These are phyloP conservation scores for Ctenosaura bakeri DNA, from an alignment of 2,797 vertebrate species.

Conservation along the genomic window DNA sequence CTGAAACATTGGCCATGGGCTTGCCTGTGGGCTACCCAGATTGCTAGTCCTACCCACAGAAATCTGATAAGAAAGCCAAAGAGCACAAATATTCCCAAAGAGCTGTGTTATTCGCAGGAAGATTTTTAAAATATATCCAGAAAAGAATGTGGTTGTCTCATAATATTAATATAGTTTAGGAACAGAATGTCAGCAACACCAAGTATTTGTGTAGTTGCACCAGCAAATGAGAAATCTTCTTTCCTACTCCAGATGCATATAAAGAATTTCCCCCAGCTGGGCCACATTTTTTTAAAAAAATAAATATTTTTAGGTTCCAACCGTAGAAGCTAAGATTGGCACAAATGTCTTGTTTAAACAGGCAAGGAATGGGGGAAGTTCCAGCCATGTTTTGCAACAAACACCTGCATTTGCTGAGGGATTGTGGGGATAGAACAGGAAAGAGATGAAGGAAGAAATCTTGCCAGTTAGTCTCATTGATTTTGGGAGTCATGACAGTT, in stretches of 20 bases:
- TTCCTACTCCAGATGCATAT: conserved; percentile 43
- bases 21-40: background rate
- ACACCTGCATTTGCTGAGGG: conserved; percentile 65
- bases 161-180: conserved; percentile 28
- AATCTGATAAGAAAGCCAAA: background rate
- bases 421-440: conserved; percentile 51
- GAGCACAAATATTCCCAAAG: conserved; percentile 62
- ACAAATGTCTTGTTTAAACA: conserved; percentile 25
- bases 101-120: conserved; percentile 27
- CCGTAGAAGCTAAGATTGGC: conserved; percentile 49
- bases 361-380: conserved; percentile 58
- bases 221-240: conserved; percentile 55
- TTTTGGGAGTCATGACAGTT: conserved; percentile 67
- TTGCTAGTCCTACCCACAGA: background rate
- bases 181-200: conserved; percentile 39
- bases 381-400: conserved; percentile 63
- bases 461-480: conserved; percentile 46
- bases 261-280: conserved; percentile 38
- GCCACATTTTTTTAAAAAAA: conserved; percentile 37
- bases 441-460: conserved; percentile 56
- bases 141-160: conserved; percentile 31
- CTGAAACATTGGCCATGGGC: background rate
- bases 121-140: conserved; percentile 31
- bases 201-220: conserved; percentile 38
- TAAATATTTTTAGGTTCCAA: conserved; percentile 48